A percentile compares a stretch with the other conserved stretches of the same genome.
phyloP scores from a whole-genome alignment of 2,797 vertebrate genomes.

The Eulemur coronatus region DNA sequence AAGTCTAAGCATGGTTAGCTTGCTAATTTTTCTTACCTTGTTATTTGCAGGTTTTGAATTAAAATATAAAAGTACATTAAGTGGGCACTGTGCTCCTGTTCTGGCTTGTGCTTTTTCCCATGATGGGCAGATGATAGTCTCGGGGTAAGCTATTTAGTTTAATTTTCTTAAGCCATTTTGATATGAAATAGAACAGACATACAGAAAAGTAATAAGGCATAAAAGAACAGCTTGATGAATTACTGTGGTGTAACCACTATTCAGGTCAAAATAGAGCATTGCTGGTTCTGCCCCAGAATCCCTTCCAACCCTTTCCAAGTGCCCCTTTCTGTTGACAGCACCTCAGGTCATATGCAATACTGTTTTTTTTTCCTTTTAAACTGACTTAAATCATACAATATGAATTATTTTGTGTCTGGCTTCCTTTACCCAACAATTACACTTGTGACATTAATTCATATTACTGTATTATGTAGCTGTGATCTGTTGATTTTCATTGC shows the following conservation, averaged over 20 bases:
- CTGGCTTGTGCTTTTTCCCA: constrained; percentile 92
- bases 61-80: constrained; percentile 86
- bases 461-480: neutral
- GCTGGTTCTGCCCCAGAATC: neutral
- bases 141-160: constrained; percentile 86
- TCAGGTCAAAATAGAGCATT: neutral
- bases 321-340: neutral
- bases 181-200: neutral
- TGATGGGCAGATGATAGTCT: constrained; percentile 89
- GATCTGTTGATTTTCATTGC: neutral
- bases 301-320: neutral
- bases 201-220: neutral
- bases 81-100: constrained; percentile 90
- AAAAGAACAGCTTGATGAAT: neutral
- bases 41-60: constrained; percentile 86
- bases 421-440: neutral
- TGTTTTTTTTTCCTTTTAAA: neutral
- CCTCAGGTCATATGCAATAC: neutral
- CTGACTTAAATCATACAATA: neutral
- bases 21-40: constrained; percentile 38
- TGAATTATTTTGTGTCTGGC: constrained; percentile 11
- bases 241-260: neutral
- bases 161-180: constrained; percentile 43
- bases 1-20: constrained; percentile 20
- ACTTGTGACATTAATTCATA: neutral